Percentiles rank a stretch among this genome's conserved stretches.
Conservation (phyloP, 2,113 vertebrate species). For the Laticauda colubrina region DNA sequence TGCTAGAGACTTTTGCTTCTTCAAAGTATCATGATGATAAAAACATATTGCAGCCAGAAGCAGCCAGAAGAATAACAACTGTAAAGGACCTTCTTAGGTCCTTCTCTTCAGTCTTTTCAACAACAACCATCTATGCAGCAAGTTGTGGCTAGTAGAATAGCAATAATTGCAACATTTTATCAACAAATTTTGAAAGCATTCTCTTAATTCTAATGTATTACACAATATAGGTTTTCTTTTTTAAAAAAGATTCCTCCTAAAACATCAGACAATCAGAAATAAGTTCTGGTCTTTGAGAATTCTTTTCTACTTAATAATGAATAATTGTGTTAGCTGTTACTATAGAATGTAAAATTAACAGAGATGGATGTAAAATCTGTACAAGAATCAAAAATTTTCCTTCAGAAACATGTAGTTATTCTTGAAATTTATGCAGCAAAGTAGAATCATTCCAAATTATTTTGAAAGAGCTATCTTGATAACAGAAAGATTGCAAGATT, state of each 20-base stretch:
- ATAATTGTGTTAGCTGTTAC: neutral
- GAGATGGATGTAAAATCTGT: neutral
- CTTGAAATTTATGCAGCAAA: neutral
- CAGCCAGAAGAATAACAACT: too few species aligned
- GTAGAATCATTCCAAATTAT: conserved; percentile 1
- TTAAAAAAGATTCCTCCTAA: neutral
- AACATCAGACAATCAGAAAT: neutral
- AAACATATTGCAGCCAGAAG: neutral
- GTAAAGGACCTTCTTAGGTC: too few species aligned
- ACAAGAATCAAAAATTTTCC: neutral
- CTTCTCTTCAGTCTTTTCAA: too few species aligned
- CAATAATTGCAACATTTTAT: too few species aligned
- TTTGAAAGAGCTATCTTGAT: conserved; percentile 43
- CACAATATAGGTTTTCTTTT: neutral
- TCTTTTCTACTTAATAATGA: neutral
- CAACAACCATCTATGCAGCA: too few species aligned
- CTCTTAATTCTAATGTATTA: too few species aligned
- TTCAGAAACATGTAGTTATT: conserved; percentile 14
- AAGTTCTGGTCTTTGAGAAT: neutral
- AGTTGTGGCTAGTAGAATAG: too few species aligned
- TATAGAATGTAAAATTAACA: neutral
- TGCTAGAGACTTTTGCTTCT: neutral
- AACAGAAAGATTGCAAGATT: conserved; percentile 14
- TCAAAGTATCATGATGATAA: neutral
- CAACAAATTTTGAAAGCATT: too few species aligned